Base-by-base conservation (phyloP, 1,140 invertebrate genomes). In the Agrypnia vestita region DNA sequence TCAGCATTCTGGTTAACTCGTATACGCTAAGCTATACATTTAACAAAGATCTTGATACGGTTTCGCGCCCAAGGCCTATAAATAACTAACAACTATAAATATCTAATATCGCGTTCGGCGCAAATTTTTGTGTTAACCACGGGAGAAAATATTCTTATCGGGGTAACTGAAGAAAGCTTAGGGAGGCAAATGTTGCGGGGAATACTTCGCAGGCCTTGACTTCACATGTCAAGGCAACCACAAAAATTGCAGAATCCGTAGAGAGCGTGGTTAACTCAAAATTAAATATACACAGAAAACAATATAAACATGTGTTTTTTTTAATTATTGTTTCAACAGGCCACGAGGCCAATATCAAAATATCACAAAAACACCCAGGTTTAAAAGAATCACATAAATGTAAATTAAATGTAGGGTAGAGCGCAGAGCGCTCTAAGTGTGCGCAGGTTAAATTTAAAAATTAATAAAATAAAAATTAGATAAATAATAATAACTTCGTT, bases 51-150 rank as follows among this genome's bases (percentile, higher is more conserved):
- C 21, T 62, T 62, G 21, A 62, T 62, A 62, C 8, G 59, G 1
- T 13, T 10, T 19, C 15, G 25, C 21, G 19, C 49, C 49, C 11
- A 51, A 51, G n/a, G 7, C 9, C 59, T 62, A 25, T 43, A 62
- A 35, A 62, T 62, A 62, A 21, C 25, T 51, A 51, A 62, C 13
- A 17, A 62, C 59, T 62, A 62, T 25, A 43, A 62, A 62, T 62
- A 19, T 21, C 8, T 43, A 13, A 62, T 35, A 13, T 17, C 25
- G 19, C 4, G 12, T 0, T 62, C 19, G 19, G 17, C 12, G 11
- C 17, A 62, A 56, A 43, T 62, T 62, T 62, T 12, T 10, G 25
- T 62, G 21, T 25, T 62, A 35, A 12, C 17, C 1, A 3, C 15
- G 53, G 53, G 19, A 56, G 15, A 19, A 62, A 62, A 62, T 21